Percentiles rank a stretch among this genome's conserved stretches.
Evolutionary conservation across 2,113 vertebrate species (phyloP).

Genomic region (Chinchilla lanigera): DNA sequence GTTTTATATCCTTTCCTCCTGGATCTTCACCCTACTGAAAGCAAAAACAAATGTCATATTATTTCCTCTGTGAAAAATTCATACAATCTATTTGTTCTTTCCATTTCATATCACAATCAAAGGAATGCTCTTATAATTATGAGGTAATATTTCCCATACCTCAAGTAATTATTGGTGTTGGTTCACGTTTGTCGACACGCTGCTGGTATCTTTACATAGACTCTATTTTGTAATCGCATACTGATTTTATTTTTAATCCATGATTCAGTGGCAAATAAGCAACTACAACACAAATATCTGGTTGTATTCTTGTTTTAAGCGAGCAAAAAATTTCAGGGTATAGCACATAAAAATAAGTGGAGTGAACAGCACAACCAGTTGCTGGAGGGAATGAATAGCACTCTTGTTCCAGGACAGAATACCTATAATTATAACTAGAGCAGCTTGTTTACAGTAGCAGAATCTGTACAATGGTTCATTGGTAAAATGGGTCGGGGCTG

Average conservation of each 20-base stretch:
- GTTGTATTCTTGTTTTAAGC: conserved; percentile 34
- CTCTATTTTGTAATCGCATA: not conserved
- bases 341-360: conserved; percentile 2
- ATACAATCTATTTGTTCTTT: not conserved
- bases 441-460: not conserved
- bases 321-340: not conserved
- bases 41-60: not conserved
- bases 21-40: not conserved
- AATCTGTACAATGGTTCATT: not conserved
- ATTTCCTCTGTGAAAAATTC: not conserved
- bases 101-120: not conserved
- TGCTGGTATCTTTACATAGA: not conserved
- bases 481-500: not conserved
- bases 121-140: not conserved
- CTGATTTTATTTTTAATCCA: conserved; percentile 61
- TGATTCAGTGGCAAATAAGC: not conserved
- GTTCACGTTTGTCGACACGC: not conserved
- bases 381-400: not conserved
- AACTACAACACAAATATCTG: conserved; percentile 34
- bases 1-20: not conserved
- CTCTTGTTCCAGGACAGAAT: not conserved
- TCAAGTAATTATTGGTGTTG: not conserved
- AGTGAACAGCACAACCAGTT: not conserved
- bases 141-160: not conserved
- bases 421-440: not conserved